These are phyloP conservation scores for Acanthopleura granulata DNA, from an alignment of 2,888 invertebrate species.

Conservation along the genomic window DNA sequence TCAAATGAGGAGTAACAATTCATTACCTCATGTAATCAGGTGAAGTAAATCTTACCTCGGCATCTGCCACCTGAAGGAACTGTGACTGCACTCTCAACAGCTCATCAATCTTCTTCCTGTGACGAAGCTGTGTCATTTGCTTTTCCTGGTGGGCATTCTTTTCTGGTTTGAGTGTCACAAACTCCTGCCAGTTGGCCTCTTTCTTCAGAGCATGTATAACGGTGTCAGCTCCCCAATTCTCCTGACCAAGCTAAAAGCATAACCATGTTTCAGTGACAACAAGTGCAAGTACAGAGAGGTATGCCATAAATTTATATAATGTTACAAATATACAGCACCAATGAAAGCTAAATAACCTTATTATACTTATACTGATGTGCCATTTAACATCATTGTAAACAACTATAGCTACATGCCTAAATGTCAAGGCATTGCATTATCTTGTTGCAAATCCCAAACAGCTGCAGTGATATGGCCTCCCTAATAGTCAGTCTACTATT, in stretches of 20 bases:
- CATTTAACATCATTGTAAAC: too few relatives aligned
- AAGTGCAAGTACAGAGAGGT: neutral
- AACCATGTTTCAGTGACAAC: too few relatives aligned
- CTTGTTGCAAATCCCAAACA: too few relatives aligned
- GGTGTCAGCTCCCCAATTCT: conserved; percentile 63
- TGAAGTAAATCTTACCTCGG: conserved; percentile 50
- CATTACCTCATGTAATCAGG: too few relatives aligned
- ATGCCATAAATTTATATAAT: neutral
- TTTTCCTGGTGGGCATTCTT: conserved; percentile 59
- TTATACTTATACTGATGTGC: too few relatives aligned
- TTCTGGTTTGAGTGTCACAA: conserved; percentile 56
- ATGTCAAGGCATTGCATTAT: too few relatives aligned
- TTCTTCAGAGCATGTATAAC: conserved; percentile 61
- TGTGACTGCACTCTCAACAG: conserved; percentile 58
- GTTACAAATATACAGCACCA: too few relatives aligned
- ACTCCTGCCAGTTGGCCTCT: conserved; percentile 66
- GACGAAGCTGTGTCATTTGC: conserved; percentile 59
- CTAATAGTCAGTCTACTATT: too few relatives aligned
- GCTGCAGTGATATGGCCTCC: too few relatives aligned
- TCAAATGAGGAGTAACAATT: too few relatives aligned
- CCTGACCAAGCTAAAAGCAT: conserved; percentile 45
- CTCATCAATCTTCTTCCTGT: conserved; percentile 60
- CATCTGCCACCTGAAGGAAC: conserved; percentile 60
- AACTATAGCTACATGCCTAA: too few relatives aligned
- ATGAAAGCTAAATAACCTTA: too few relatives aligned